These are phyloP conservation scores for Platycnemis pennipes DNA, from an alignment of 2,888 invertebrate genomes.

Conservation along the genomic window DNA sequence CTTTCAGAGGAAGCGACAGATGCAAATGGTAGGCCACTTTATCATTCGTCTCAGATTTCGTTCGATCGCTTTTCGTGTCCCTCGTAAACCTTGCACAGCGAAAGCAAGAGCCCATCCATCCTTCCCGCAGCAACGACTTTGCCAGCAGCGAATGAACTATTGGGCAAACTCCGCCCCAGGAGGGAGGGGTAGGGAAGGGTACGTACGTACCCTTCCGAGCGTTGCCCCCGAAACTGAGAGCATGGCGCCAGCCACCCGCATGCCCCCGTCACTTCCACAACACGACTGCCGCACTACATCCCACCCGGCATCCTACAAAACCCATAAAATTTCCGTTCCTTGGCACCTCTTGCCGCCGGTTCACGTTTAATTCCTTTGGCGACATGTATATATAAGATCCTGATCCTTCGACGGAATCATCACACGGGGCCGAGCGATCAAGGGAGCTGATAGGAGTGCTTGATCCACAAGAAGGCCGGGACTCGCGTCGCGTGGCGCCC, in stretches of 20 bases:
- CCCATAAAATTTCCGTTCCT: background rate
- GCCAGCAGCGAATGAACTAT: background rate
- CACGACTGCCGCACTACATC: background rate
- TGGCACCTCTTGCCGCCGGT: background rate
- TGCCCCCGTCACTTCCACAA: background rate
- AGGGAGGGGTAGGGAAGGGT: background rate
- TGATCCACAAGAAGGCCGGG: background rate
- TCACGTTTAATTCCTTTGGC: background rate
- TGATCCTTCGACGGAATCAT: background rate
- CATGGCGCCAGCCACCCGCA: constrained; percentile 34
- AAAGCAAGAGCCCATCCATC: constrained; percentile 1
- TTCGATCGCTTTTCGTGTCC: background rate
- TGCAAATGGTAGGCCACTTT: background rate
- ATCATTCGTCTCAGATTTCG: background rate
- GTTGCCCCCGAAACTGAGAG: constrained; percentile 41
- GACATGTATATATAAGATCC: background rate
- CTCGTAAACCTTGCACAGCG: background rate
- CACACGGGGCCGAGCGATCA: background rate
- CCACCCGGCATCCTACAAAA: too few relatives aligned
- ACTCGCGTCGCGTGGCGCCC: background rate
- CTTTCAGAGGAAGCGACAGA: too few relatives aligned
- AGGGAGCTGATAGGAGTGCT: background rate
- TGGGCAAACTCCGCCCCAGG: background rate
- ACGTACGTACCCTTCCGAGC: background rate
- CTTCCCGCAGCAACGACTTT: constrained; percentile 48